Evolutionary conservation across 2,888 invertebrate genomes (phyloP).

Genomic region (Epirrhoe tristata): DNA sequence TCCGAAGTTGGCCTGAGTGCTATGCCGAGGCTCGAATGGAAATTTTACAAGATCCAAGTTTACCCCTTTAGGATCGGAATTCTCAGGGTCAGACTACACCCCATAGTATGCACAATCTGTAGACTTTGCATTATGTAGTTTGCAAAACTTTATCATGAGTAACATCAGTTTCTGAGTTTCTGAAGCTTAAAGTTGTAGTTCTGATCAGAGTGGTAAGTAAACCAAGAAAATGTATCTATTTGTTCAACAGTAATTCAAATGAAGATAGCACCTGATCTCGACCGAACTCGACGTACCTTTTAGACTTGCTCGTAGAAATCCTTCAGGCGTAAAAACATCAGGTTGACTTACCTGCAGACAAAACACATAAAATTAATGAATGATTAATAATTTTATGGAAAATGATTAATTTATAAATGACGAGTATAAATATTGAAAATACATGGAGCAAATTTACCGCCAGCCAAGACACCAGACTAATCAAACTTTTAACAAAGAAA

Average conservation of each 20-base stretch:
- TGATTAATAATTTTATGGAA: background rate
- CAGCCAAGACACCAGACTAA: slow-evolving; percentile 13
- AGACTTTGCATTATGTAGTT: slow-evolving; percentile 13
- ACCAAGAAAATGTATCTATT: background rate
- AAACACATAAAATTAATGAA: slow-evolving; percentile 4
- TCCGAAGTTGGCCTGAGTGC: slow-evolving; percentile 49
- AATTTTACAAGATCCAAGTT: slow-evolving; percentile 32
- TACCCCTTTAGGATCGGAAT: slow-evolving; percentile 16
- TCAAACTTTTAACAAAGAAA: slow-evolving; percentile 29
- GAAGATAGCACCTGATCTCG: background rate
- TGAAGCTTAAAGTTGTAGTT: slow-evolving; percentile 6
- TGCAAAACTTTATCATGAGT: slow-evolving; percentile 6
- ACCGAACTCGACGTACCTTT: slow-evolving; percentile 7
- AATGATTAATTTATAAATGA: background rate
- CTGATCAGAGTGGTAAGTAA: background rate
- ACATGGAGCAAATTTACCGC: background rate
- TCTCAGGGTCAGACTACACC: slow-evolving; percentile 15
- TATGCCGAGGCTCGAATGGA: slow-evolving; percentile 23
- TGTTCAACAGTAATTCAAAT: background rate
- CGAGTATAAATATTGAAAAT: background rate
- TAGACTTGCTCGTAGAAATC: slow-evolving; percentile 6
- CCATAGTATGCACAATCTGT: slow-evolving; percentile 12
- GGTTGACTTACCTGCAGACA: slow-evolving; percentile 23
- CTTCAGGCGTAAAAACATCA: slow-evolving; percentile 1
- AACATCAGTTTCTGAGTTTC: slow-evolving; percentile 13